phyloP scores from a whole-genome alignment of 2,797 vertebrate species.

The Periparus ater region DNA sequence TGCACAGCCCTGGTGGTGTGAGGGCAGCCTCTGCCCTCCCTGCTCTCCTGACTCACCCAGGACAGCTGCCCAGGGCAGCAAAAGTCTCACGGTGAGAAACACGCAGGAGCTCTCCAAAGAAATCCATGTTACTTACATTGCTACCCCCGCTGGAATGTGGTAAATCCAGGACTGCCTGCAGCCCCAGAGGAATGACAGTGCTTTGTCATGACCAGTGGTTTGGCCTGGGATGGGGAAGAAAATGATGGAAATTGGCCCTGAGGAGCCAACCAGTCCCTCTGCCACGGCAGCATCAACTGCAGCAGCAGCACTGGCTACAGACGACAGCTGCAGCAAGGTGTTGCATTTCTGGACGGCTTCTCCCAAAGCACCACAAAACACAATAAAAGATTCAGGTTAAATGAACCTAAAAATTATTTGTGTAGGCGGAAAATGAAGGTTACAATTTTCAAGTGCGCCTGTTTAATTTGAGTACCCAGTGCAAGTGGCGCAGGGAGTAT shows the following conservation, averaged over 20 bases:
- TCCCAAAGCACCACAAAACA: background rate
- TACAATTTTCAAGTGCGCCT: background rate
- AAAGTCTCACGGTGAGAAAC: background rate
- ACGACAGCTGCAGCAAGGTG: background rate
- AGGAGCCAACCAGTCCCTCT: background rate
- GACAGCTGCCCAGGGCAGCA: too few species aligned
- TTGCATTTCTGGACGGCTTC: background rate
- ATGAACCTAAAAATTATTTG: background rate
- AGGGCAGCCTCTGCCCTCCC: background rate
- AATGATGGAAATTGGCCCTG: background rate
- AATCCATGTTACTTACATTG: background rate
- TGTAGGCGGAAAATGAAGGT: background rate
- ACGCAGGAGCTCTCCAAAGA: accelerated
- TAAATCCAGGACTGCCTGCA: background rate
- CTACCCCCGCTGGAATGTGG: background rate
- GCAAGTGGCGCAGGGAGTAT: background rate
- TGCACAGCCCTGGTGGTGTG: accelerated
- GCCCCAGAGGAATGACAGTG: background rate
- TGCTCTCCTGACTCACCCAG: accelerated
- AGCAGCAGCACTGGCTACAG: background rate
- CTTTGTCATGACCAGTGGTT: background rate
- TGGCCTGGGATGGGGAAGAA: background rate
- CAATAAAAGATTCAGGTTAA: background rate
- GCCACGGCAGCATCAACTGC: background rate
- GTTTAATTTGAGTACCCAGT: background rate